Percentiles rank a stretch among this genome's conserved stretches.
These are phyloP conservation scores for Magallana ariakensis DNA, from an alignment of 1,140 invertebrate species.

Conservation along the genomic window DNA sequence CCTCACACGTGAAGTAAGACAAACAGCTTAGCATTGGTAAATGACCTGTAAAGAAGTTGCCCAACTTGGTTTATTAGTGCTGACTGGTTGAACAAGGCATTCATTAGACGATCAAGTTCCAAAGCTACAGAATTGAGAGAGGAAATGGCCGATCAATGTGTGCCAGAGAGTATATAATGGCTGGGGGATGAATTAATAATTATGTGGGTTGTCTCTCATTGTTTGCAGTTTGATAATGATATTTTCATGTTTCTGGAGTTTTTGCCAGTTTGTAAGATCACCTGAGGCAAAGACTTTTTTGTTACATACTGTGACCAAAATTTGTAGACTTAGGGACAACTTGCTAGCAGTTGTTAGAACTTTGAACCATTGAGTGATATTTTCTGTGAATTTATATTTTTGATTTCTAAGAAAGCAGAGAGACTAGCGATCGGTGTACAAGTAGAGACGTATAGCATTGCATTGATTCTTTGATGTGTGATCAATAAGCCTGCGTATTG, in stretches of 20 bases:
- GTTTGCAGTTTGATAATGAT: neutral
- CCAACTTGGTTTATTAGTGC: neutral
- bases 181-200: constrained; percentile 6
- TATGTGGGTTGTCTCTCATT: constrained; percentile 5
- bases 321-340: neutral
- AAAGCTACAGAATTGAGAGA: neutral
- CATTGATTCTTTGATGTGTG: too few relatives aligned
- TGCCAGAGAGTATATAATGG: neutral
- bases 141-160: neutral
- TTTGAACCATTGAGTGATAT: too few relatives aligned
- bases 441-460: too few relatives aligned
- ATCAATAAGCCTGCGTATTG: too few relatives aligned
- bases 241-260: constrained; percentile 2
- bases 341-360: neutral
- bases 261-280: neutral
- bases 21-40: neutral
- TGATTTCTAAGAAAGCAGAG: too few relatives aligned
- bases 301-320: neutral
- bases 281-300: neutral
- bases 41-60: neutral
- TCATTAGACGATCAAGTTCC: neutral
- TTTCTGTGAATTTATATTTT: too few relatives aligned
- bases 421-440: too few relatives aligned
- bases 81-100: constrained; percentile 1
- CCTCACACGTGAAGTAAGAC: neutral